Base-by-base conservation (phyloP, 2,888 invertebrate species). In the Andrena haemorrhoa region DNA sequence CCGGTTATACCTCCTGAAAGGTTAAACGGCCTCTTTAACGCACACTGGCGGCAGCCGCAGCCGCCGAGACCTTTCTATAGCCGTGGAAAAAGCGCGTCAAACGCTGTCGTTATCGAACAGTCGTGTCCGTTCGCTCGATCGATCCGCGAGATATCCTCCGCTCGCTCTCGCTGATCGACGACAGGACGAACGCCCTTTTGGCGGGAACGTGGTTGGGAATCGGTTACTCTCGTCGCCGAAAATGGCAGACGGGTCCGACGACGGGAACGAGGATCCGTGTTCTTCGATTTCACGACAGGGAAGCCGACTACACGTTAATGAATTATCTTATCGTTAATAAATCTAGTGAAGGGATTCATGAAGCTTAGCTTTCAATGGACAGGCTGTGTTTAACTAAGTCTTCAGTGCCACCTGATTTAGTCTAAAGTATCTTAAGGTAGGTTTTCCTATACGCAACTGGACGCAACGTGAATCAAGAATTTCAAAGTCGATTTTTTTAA, bases 21-120 rank as follows among this genome's bases (percentile, higher is more conserved):
- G 90, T 90, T 90, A 90, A 90, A 90, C 90, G 90, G 89, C 87
- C 89, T 90, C 87, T 90, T 90, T 90, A 90, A 90, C 90, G 90
- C 90, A 85, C 90, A 88, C 85, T 82, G 83, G 84, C 83, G 75
- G 79, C 76, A 84, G 72, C 81, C 70, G 51, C 53, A 75, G 77
- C 80, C 60, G 73, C 81, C 77, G 83, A 87, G 89, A 87, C 89
- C 86, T 89, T 89, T 89, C 89, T 84, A 85, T 83, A 86, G 78
- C 47, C 79, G 85, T 41, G 74, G 86, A 82, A 85, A 86, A 85
- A 86, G 79, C 83, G 86, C 89, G 88, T 89, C 86, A 87, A 89
- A 74, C 84, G 79, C 70, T 83, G 81, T 88, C 85, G 80, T 84
- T 85, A 87, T 88, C 87, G 87, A 87, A 77, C 84, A 75, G 74